Evolutionary conservation across 2,888 invertebrate genomes (phyloP).

Genomic region (Pammene fasciana): DNA sequence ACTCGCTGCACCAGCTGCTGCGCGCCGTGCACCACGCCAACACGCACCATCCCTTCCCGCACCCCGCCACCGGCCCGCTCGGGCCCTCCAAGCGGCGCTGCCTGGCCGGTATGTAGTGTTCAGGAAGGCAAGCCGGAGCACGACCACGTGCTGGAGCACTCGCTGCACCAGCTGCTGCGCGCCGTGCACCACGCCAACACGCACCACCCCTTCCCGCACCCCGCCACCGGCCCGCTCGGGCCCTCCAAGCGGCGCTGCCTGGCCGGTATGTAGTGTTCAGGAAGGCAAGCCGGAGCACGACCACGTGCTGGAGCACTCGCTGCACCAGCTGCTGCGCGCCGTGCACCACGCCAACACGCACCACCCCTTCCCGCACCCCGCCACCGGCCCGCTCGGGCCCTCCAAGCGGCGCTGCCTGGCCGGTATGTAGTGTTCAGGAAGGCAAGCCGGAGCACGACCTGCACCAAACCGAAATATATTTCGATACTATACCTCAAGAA

Average conservation of each 20-base stretch:
- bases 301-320: slow-evolving; percentile 97
- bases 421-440: slow-evolving; percentile 66
- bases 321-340: slow-evolving; percentile 96
- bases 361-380: slow-evolving; percentile 97
- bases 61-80: slow-evolving; percentile 96
- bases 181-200: slow-evolving; percentile 91
- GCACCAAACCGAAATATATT: too few relatives aligned
- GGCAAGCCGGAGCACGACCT: too few relatives aligned
- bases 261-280: slow-evolving; percentile 83
- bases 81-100: slow-evolving; percentile 95
- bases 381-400: slow-evolving; percentile 95
- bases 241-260: slow-evolving; percentile 94
- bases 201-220: slow-evolving; percentile 97
- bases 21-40: slow-evolving; percentile 90
- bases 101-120: slow-evolving; percentile 86
- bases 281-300: slow-evolving; percentile 89
- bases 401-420: slow-evolving; percentile 95
- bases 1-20: slow-evolving; percentile 96
- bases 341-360: slow-evolving; percentile 89
- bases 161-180: slow-evolving; percentile 95
- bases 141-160: slow-evolving; percentile 98
- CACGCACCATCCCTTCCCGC: slow-evolving; percentile 96
- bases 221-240: slow-evolving; percentile 95
- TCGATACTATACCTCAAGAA: too few relatives aligned
- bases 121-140: slow-evolving; percentile 87